Evolutionary conservation across 1,140 invertebrate genomes (phyloP), one percentile per base, ranked within the genome.

Genomic region (Thrips palmi): DNA sequence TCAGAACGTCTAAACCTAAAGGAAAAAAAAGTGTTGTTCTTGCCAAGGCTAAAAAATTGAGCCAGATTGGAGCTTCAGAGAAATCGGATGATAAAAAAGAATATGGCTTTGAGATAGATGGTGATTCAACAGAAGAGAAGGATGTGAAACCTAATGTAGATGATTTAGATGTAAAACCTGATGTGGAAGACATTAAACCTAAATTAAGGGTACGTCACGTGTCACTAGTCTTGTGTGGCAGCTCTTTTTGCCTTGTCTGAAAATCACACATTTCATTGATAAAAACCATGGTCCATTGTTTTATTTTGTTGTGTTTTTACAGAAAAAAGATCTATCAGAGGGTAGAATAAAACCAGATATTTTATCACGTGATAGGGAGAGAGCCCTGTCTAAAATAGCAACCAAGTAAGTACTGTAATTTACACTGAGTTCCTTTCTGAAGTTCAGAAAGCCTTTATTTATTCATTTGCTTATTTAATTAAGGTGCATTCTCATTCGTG

Each of bases 301-400:
- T 37, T 41, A 23, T 25, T 37, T 11, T 10, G 39, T 48, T 37
- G 42, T 49, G 44, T 44, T 35, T 31, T 67, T 64, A 40, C 49
- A 67, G 63, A 73, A 63, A 63, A 63, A 63, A 51, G 65, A 68
- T 48, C 64, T 68, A 46, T 59, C 73, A 24, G 68, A 71, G 50
- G 60, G 77, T 37, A 62, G 81, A 50, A 52, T 71, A 1, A 89
- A 85, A 61, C 80, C 82, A 40, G 68, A 71, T 37, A 62, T 77
- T 44, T 55, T 68, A 42, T 71, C 81, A 45, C 70, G 74, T 50
- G 71, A 81, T 42, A 64, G 69, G 44, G 86, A 91, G 58, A 70
- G 66, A 46, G 59, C 66, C 30, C 55, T 91, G 36, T 63, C 73
- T 21, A 85, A 77, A 66, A 82, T 89, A 47, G 85, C 85, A 12